Evolutionary conservation across 1,140 invertebrate genomes (phyloP).

Genomic region (Drosophila rhopaloa): DNA sequence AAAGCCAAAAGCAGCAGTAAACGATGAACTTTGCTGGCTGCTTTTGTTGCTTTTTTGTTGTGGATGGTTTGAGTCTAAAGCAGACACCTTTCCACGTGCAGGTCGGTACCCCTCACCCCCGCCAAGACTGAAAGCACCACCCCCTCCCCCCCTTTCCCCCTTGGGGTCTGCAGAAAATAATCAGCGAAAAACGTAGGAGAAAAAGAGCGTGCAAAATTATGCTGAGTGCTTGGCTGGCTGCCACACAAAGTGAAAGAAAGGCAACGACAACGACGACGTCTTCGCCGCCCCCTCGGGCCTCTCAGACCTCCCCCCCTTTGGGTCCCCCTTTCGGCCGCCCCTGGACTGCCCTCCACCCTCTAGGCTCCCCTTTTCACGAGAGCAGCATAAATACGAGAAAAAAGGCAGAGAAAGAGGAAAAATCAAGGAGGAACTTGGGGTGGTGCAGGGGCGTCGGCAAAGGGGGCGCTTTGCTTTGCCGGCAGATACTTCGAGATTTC

Average conservation of each 20-base stretch:
- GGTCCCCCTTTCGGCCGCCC: background rate
- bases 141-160: background rate
- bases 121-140: background rate
- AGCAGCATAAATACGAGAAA: slow-evolving; percentile 57
- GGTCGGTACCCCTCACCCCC: slow-evolving; percentile 16
- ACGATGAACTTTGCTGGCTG: slow-evolving; percentile 80
- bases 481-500: slow-evolving; percentile 79
- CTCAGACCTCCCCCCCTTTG: background rate
- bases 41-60: slow-evolving; percentile 38
- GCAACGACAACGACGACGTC: slow-evolving; percentile 49
- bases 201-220: slow-evolving; percentile 81
- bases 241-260: slow-evolving; percentile 79
- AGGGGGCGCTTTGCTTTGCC: slow-evolving; percentile 30
- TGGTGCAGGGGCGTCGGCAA: slow-evolving; percentile 12
- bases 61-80: slow-evolving; percentile 50
- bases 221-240: slow-evolving; percentile 80
- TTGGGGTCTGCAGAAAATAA: slow-evolving; percentile 65
- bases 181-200: slow-evolving; percentile 77
- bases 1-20: slow-evolving; percentile 56
- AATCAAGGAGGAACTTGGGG: slow-evolving; percentile 66
- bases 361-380: slow-evolving; percentile 30
- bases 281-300: slow-evolving; percentile 8
- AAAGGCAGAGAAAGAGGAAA: slow-evolving; percentile 71
- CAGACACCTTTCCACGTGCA: slow-evolving; percentile 75
- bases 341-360: background rate